Conservation (phyloP, 2,797 vertebrate genomes). For the Thaleichthys pacificus region DNA sequence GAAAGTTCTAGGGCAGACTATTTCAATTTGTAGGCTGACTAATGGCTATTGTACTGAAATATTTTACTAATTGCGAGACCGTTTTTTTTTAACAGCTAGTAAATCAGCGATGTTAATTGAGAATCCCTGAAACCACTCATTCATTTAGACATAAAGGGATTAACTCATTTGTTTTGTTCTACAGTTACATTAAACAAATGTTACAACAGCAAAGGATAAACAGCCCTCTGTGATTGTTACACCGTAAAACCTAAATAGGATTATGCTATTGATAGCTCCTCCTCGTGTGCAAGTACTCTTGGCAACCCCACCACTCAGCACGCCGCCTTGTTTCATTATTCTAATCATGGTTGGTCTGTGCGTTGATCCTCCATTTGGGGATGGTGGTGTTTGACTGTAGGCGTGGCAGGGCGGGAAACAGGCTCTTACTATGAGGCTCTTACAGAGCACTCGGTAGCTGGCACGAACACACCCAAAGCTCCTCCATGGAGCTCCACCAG, state of each 20-base stretch:
- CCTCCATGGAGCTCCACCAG: conserved; percentile 40
- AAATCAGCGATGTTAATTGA: conserved; percentile 19
- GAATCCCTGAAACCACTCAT: neutral
- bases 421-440: conserved; percentile 66
- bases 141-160: conserved; percentile 2
- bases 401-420: conserved; percentile 60
- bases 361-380: conserved; percentile 65
- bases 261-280: conserved; percentile 15
- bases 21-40: neutral
- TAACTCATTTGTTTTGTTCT: conserved; percentile 6
- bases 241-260: conserved; percentile 27
- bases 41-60: neutral
- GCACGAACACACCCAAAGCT: conserved; percentile 42
- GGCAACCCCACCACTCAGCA: conserved; percentile 50
- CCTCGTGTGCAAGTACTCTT: neutral
- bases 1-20: neutral
- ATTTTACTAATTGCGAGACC: neutral
- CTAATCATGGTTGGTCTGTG: conserved; percentile 65
- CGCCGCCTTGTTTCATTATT: conserved; percentile 53
- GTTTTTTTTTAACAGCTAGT: neutral
- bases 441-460: conserved; percentile 51
- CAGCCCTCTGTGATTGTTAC: conserved; percentile 10
- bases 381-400: conserved; percentile 51
- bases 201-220: conserved; percentile 21
- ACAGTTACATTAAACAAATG: neutral